phyloP scores from a whole-genome alignment of 2,797 vertebrate species.

The Anolis apletophallus region DNA sequence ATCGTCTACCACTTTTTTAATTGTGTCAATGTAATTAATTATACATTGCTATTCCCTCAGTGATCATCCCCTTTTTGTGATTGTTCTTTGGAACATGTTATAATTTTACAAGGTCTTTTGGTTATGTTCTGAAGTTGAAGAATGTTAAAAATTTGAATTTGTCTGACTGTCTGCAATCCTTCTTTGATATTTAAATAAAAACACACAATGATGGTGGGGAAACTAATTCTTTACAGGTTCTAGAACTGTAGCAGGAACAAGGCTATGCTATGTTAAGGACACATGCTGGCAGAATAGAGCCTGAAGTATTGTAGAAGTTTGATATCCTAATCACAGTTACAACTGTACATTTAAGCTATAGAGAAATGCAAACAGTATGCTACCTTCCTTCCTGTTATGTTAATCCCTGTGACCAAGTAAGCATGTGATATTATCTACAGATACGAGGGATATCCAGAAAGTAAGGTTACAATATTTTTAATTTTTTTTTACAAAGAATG shows the following conservation, averaged over 20 bases:
- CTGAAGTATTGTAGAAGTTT: neutral
- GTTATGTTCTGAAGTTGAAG: conserved; percentile 1
- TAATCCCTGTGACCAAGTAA: too few species aligned
- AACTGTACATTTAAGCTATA: neutral
- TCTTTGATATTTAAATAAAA: conserved; percentile 10
- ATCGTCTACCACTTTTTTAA: neutral
- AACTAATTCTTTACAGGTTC: neutral
- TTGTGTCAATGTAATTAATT: conserved; percentile 49
- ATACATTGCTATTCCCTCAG: conserved; percentile 10
- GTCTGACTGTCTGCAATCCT: conserved; percentile 2
- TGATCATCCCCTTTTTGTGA: neutral
- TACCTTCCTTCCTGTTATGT: too few species aligned
- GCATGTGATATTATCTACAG: neutral
- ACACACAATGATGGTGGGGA: neutral
- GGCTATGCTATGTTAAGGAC: neutral
- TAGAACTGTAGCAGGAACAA: neutral
- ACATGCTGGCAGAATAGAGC: neutral
- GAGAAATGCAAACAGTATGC: neutral
- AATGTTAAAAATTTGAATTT: neutral
- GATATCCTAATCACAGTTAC: neutral
- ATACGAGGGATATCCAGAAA: neutral
- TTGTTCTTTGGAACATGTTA: neutral
- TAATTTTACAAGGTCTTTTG: conserved; percentile 8
- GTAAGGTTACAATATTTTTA: too few species aligned
- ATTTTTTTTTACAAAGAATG: too few species aligned